These are phyloP conservation scores for Ophioninae sp. DNA, from an alignment of 2,888 invertebrate species.

Conservation along the genomic window DNA sequence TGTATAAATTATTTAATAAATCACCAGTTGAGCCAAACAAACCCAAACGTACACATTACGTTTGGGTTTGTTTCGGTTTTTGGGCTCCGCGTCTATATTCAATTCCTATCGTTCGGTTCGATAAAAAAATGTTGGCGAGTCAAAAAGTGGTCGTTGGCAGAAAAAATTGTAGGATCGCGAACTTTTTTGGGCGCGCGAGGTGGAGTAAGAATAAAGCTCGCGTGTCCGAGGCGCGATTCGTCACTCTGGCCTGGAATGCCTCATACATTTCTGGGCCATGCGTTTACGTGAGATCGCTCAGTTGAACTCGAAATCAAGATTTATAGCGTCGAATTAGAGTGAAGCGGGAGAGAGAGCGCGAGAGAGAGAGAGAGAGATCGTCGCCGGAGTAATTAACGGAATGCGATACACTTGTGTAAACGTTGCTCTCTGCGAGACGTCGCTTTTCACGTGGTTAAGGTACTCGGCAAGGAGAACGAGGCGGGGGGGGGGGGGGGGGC, in stretches of 20 bases:
- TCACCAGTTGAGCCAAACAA: too few species aligned
- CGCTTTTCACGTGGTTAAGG: constrained; percentile 50
- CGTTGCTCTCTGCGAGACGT: constrained; percentile 53
- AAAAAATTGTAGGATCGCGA: neutral
- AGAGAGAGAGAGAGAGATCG: constrained; percentile 21
- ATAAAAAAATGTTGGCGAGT: neutral
- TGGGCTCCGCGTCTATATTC: neutral
- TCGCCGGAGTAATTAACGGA: constrained; percentile 69
- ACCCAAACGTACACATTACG: too few species aligned
- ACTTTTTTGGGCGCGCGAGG: neutral
- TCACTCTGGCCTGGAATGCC: constrained; percentile 17
- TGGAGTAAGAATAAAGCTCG: neutral
- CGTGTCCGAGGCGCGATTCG: neutral
- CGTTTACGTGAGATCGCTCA: constrained; percentile 45
- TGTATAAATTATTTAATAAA: too few species aligned
- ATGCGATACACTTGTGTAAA: constrained; percentile 75
- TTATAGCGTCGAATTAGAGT: constrained; percentile 69
- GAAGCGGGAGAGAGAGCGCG: constrained; percentile 37
- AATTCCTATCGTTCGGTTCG: neutral
- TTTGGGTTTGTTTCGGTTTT: too few species aligned
- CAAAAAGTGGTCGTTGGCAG: neutral
- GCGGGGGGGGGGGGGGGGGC: neutral
- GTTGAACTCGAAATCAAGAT: constrained; percentile 66
- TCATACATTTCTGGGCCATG: constrained; percentile 8
- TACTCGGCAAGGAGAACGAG: constrained; percentile 6